Conservation (phyloP, 2,113 vertebrate genomes). For the Condylura cristata region DNA sequence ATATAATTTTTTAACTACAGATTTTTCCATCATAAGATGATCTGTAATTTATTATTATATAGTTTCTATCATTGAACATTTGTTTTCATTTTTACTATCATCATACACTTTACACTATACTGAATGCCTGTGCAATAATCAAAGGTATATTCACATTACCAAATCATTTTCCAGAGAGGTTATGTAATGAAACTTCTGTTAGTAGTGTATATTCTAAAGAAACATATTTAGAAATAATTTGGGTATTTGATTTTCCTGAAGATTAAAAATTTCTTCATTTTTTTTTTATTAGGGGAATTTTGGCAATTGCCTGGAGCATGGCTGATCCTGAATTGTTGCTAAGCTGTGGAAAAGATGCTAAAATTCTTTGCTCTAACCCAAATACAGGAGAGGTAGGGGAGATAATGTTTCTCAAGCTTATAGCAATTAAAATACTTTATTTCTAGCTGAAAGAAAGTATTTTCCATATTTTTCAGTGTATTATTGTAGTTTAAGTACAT, state of each 20-base stretch:
- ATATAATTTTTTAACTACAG: neutral
- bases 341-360: constrained; percentile 96
- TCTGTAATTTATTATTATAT: neutral
- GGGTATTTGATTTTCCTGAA: neutral
- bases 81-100: neutral
- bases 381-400: constrained; percentile 94
- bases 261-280: neutral
- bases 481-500: neutral
- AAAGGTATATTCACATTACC: neutral
- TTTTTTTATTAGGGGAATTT: constrained; percentile 88
- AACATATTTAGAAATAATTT: too few relatives aligned
- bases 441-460: neutral
- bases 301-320: constrained; percentile 96
- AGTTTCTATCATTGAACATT: neutral
- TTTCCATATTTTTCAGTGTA: constrained; percentile 3
- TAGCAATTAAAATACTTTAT: neutral
- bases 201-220: neutral
- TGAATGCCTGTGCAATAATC: neutral
- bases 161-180: neutral
- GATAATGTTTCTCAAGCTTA: neutral
- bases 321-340: constrained; percentile 96
- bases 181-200: neutral
- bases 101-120: neutral
- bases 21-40: neutral
- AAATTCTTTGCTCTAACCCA: constrained; percentile 97